phyloP scores from a whole-genome alignment of 2,888 invertebrate species.

The Dryadula phaetusa region DNA sequence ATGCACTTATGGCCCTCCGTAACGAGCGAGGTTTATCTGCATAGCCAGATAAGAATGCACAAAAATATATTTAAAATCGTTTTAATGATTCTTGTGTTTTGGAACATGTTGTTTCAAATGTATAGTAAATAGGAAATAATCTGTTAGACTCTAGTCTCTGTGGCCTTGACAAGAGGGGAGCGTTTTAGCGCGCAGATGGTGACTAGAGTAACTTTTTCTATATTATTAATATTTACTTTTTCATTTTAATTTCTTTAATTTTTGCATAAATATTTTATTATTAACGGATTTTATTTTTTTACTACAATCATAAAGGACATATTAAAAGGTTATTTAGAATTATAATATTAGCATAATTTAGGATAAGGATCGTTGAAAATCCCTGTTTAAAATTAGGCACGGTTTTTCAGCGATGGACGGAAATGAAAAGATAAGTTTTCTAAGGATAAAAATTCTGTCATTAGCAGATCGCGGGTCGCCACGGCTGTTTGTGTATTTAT shows the following conservation, averaged over 20 bases:
- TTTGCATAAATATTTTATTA: too few relatives aligned
- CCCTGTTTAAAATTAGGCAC: background rate
- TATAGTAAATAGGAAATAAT: background rate
- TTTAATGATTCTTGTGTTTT: background rate
- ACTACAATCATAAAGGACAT: too few relatives aligned
- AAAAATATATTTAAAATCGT: slow-evolving; percentile 5
- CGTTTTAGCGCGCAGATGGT: background rate
- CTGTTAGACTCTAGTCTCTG: background rate
- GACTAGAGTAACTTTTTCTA: background rate
- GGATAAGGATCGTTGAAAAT: background rate
- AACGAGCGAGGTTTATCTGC: slow-evolving; percentile 9
- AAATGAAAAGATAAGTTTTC: background rate
- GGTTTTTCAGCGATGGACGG: background rate
- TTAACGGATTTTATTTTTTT: too few relatives aligned
- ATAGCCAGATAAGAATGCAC: slow-evolving; percentile 1
- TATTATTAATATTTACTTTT: too few relatives aligned
- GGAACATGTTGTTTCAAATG: background rate
- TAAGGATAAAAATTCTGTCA: background rate
- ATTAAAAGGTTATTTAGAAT: background rate
- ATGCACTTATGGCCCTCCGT: background rate
- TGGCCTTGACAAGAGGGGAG: background rate
- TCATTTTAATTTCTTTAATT: too few relatives aligned
- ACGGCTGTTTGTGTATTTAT: too few relatives aligned
- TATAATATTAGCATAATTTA: background rate
- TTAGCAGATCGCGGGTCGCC: too few relatives aligned